phyloP scores from a whole-genome alignment of 2,888 invertebrate species.

The Macrophya alboannulata region DNA sequence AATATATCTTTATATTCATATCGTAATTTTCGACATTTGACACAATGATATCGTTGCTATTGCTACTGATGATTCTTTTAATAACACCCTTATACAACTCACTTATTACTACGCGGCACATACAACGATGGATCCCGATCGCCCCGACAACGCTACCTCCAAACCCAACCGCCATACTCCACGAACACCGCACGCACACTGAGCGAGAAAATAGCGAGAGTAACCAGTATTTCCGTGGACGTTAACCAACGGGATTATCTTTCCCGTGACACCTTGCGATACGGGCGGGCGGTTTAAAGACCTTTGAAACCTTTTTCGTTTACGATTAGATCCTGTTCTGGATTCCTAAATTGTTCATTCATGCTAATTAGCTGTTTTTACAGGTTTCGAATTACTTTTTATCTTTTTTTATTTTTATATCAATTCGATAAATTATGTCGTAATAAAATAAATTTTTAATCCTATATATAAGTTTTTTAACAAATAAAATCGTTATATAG shows the following conservation, averaged over 20 bases:
- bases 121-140: conserved; percentile 28
- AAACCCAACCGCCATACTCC: conserved; percentile 61
- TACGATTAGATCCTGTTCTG: not conserved
- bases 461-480: not conserved
- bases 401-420: not conserved
- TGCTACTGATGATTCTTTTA: not conserved
- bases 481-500: not conserved
- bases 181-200: conserved; percentile 57
- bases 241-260: conserved; percentile 32
- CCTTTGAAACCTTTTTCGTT: not conserved
- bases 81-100: conserved; percentile 26
- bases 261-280: conserved; percentile 22
- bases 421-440: not conserved
- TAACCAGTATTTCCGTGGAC: conserved; percentile 30
- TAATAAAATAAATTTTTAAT: not conserved
- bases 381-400: not conserved
- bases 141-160: conserved; percentile 15
- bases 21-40: not conserved
- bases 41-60: not conserved
- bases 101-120: conserved; percentile 55
- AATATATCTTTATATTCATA: not conserved
- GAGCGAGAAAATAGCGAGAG: conserved; percentile 15
- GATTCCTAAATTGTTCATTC: not conserved
- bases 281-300: not conserved
- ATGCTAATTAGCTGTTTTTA: not conserved